Evolutionary conservation across 2,113 vertebrate species (phyloP).

Genomic region (Gracilinanus agilis): DNA sequence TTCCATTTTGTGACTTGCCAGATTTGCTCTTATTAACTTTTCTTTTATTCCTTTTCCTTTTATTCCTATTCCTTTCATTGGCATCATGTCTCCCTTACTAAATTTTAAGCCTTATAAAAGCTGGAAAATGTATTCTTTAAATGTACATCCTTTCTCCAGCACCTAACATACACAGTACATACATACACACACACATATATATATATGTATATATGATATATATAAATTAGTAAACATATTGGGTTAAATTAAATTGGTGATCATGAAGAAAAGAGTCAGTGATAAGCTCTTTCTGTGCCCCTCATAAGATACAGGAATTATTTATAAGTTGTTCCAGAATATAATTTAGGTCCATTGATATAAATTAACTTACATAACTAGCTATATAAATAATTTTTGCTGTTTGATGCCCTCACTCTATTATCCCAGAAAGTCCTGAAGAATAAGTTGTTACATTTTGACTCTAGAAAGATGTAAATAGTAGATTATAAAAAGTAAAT

Average conservation of each 20-base stretch:
- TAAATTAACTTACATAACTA: not conserved
- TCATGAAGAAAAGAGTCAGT: not conserved
- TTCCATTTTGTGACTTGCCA: not conserved
- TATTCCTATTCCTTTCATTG: not conserved
- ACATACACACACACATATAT: too few relatives aligned
- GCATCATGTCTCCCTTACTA: not conserved
- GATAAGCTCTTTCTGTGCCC: not conserved
- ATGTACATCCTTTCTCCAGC: not conserved
- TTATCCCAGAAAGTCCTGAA: constrained; percentile 8
- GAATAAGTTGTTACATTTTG: not conserved
- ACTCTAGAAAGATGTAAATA: not conserved
- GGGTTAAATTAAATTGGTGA: not conserved
- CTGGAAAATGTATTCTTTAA: not conserved
- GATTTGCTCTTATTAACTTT: not conserved
- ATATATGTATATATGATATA: too few relatives aligned
- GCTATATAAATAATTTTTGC: not conserved
- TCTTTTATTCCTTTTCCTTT: not conserved
- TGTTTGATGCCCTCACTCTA: not conserved
- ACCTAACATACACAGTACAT: not conserved
- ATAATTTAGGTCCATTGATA: not conserved
- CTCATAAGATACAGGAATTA: not conserved
- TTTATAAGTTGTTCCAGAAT: not conserved
- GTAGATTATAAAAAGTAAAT: too few relatives aligned
- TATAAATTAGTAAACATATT: not conserved
- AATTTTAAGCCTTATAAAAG: not conserved